Conservation (phyloP, 2,113 vertebrate genomes). For the Syngnathoides biaculeatus region DNA sequence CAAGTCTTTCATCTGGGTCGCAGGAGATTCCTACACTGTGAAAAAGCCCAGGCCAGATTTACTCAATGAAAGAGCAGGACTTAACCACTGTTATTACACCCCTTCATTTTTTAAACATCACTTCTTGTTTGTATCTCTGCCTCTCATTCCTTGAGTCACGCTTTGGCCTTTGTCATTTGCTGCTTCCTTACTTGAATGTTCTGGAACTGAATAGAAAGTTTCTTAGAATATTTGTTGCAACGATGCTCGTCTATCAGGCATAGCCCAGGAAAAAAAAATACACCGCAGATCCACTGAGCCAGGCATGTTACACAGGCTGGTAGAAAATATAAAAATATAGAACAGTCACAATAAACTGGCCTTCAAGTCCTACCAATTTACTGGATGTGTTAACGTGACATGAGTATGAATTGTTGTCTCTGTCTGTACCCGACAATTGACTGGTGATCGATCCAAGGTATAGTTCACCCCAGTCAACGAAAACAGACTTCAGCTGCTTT, state of each 20-base stretch:
- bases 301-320: too few relatives aligned
- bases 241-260: not conserved
- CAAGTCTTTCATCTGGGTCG: conserved; percentile 69
- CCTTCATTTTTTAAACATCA: conserved; percentile 41
- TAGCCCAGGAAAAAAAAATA: not conserved
- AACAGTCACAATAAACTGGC: not conserved
- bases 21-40: conserved; percentile 70
- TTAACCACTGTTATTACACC: conserved; percentile 73
- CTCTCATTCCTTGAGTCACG: conserved; percentile 15
- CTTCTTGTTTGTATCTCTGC: conserved; percentile 35
- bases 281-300: too few relatives aligned
- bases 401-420: not conserved
- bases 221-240: not conserved
- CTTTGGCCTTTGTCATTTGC: conserved; percentile 38
- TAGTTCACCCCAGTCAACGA: not conserved
- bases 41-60: conserved; percentile 70
- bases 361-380: not conserved
- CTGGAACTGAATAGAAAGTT: not conserved
- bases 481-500: too few relatives aligned
- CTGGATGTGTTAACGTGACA: not conserved
- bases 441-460: not conserved
- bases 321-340: not conserved
- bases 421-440: not conserved
- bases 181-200: conserved; percentile 13
- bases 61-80: conserved; percentile 66